phyloP scores from a whole-genome alignment of 2,113 vertebrate species.

The Lipophrys pholis region DNA sequence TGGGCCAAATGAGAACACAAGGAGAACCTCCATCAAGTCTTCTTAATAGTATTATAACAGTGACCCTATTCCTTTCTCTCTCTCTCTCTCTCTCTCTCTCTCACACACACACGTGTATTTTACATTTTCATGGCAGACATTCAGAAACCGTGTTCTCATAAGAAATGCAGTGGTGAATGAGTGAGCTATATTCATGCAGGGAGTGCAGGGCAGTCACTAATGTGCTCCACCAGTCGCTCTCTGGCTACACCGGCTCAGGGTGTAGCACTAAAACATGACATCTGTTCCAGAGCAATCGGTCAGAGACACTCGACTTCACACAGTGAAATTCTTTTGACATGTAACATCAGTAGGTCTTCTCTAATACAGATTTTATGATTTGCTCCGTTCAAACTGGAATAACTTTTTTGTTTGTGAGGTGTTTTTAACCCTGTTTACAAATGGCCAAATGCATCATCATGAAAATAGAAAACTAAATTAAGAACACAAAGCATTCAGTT shows the following conservation, averaged over 20 bases:
- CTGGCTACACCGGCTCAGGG: slow-evolving; percentile 4
- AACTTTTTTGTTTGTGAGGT: no score
- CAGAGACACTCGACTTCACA: slow-evolving; percentile 9
- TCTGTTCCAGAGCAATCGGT: slow-evolving; percentile 5
- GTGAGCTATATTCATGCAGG: slow-evolving; percentile 29
- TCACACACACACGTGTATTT: slow-evolving; percentile 3
- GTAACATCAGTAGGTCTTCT: no score
- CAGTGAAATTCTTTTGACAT: neutral
- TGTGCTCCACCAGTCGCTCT: slow-evolving; percentile 29
- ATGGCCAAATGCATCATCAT: no score
- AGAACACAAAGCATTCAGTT: no score
- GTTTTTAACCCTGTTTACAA: no score
- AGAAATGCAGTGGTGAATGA: slow-evolving; percentile 59
- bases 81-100: neutral
- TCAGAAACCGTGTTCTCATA: slow-evolving; percentile 53
- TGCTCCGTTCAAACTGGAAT: no score
- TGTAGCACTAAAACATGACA: slow-evolving; percentile 31
- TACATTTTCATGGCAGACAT: slow-evolving; percentile 46
- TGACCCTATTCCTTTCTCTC: slow-evolving; percentile 67
- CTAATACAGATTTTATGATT: no score
- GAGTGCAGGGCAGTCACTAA: slow-evolving; percentile 13
- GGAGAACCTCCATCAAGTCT: slow-evolving; percentile 60
- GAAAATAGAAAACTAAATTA: no score
- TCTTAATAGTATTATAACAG: slow-evolving; percentile 57
- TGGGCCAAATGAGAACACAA: slow-evolving; percentile 49